phyloP scores from a whole-genome alignment of 2,113 vertebrate genomes.

The Axis porcinus region DNA sequence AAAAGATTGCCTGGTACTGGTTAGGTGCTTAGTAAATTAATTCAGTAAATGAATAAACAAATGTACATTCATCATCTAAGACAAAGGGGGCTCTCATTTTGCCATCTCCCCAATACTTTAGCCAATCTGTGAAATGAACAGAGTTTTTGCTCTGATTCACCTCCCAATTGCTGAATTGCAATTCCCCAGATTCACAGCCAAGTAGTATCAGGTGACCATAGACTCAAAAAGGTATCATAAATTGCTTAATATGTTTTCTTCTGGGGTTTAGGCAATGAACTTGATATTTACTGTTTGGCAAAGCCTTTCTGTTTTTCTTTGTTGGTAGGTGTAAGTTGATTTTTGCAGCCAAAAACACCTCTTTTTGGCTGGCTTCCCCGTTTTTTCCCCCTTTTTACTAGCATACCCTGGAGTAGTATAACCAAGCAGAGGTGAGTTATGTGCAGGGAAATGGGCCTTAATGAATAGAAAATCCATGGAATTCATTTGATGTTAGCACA shows the following conservation, averaged over 20 bases:
- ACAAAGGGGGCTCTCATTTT: not conserved
- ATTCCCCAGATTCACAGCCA: slow-evolving; percentile 47
- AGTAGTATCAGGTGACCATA: slow-evolving; percentile 58
- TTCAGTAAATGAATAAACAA: slow-evolving; percentile 1
- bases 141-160: slow-evolving; percentile 37
- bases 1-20: not conserved
- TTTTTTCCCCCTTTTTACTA: slow-evolving; percentile 78
- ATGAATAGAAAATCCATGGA: slow-evolving; percentile 82
- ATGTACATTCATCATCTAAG: not conserved
- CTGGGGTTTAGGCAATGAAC: slow-evolving; percentile 60
- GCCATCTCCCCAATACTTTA: not conserved
- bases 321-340: slow-evolving; percentile 82
- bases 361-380: slow-evolving; percentile 77
- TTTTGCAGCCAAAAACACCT: slow-evolving; percentile 82
- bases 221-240: slow-evolving; percentile 70
- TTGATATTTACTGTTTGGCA: slow-evolving; percentile 82
- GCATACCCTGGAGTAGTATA: slow-evolving; percentile 82
- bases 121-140: slow-evolving; percentile 14
- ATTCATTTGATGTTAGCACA: slow-evolving; percentile 86
- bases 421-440: slow-evolving; percentile 82
- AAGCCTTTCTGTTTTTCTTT: slow-evolving; percentile 76
- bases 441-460: slow-evolving; percentile 78
- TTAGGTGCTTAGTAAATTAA: slow-evolving; percentile 5
- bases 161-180: slow-evolving; percentile 47
- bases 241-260: slow-evolving; percentile 71